phyloP scores from a whole-genome alignment of 1,140 invertebrate genomes.

The Lepidurus couesii region DNA sequence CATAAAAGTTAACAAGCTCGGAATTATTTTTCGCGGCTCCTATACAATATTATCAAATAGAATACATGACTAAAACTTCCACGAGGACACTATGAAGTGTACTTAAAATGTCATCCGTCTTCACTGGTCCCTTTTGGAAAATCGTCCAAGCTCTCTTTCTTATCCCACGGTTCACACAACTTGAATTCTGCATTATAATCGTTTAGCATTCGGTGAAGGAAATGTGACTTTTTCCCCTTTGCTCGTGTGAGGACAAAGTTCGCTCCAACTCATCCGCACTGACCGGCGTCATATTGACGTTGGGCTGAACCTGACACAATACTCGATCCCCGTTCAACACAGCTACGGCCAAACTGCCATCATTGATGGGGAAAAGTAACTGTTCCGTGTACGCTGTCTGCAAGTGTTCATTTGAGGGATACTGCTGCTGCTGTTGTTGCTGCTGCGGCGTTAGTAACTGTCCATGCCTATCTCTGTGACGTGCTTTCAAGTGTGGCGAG shows the following conservation, averaged over 20 bases:
- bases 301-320: slow-evolving; percentile 70
- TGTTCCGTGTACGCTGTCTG: slow-evolving; percentile 30
- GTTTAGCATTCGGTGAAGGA: background rate
- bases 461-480: slow-evolving; percentile 29
- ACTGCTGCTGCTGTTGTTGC: background rate
- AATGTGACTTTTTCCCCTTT: background rate
- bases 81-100: slow-evolving; percentile 12
- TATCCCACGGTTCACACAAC: background rate
- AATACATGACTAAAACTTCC: slow-evolving; percentile 22
- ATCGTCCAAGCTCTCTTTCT: background rate
- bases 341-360: slow-evolving; percentile 58
- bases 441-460: background rate
- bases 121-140: slow-evolving; percentile 21
- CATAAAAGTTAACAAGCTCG: slow-evolving; percentile 19
- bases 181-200: background rate
- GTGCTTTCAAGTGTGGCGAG: slow-evolving; percentile 35
- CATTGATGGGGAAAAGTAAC: slow-evolving; percentile 38
- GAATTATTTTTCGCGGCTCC: slow-evolving; percentile 1
- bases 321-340: slow-evolving; percentile 75
- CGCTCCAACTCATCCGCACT: slow-evolving; percentile 6
- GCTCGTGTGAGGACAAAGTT: background rate
- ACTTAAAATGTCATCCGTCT: slow-evolving; percentile 19
- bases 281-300: background rate
- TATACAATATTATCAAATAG: slow-evolving; percentile 11
- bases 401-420: slow-evolving; percentile 15